Percentiles rank a stretch among this genome's conserved stretches.
phyloP scores from a whole-genome alignment of 2,888 invertebrate genomes.

The Tortrix viridana region DNA sequence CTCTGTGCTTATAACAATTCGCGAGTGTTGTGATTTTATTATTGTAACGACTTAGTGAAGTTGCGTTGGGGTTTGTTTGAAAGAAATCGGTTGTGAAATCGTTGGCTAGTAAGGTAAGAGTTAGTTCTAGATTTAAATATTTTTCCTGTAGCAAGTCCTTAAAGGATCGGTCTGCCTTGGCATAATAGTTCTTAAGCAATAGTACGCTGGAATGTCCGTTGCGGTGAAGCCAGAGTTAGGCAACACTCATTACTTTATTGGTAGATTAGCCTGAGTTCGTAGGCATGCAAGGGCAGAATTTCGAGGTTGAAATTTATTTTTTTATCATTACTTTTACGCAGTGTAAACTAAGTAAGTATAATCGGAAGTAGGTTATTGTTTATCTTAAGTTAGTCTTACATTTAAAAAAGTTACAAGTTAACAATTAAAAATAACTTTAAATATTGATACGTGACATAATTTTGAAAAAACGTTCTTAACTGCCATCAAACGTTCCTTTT shows the following conservation, averaged over 20 bases:
- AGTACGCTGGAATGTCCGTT: slow-evolving; percentile 9
- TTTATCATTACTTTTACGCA: background rate
- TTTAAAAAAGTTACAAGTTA: too few species aligned
- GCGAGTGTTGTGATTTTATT: slow-evolving; percentile 39
- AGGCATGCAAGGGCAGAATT: slow-evolving; percentile 1
- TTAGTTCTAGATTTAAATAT: slow-evolving; percentile 11
- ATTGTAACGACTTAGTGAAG: slow-evolving; percentile 22
- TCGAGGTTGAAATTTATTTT: background rate
- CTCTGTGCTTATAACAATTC: slow-evolving; percentile 38
- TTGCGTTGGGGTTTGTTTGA: background rate
- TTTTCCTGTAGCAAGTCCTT: slow-evolving; percentile 12
- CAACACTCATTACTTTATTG: slow-evolving; percentile 9
- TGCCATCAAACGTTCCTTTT: too few species aligned
- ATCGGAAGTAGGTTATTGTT: background rate
- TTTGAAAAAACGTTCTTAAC: too few species aligned
- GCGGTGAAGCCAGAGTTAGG: too few species aligned
- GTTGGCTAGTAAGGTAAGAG: slow-evolving; percentile 9
- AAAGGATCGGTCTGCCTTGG: slow-evolving; percentile 25
- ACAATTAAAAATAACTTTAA: too few species aligned
- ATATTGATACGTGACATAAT: too few species aligned
- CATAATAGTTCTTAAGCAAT: slow-evolving; percentile 27
- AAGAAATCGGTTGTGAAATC: background rate
- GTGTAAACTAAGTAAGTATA: background rate
- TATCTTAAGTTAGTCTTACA: background rate
- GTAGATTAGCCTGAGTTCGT: background rate